Evolutionary conservation across 2,888 invertebrate species (phyloP).

Genomic region (Phragmatobia fuliginosa): DNA sequence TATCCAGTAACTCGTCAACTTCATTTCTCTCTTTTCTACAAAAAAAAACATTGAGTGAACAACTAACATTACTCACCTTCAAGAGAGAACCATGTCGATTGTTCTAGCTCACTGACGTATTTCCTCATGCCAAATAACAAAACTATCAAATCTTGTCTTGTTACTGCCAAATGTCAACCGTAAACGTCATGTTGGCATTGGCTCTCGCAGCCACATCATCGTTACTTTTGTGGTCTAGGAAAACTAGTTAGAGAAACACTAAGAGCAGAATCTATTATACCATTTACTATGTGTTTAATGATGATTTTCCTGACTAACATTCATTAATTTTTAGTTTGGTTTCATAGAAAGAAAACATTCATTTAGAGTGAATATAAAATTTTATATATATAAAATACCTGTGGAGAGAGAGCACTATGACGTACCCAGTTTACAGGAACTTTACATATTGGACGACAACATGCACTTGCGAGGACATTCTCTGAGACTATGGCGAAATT

Average conservation of each 20-base stretch:
- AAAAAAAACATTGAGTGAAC: neutral
- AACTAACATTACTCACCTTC: neutral
- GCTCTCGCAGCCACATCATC: constrained; percentile 6
- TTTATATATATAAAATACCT: too few relatives aligned
- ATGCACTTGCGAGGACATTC: too few relatives aligned
- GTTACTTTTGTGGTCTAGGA: constrained; percentile 9
- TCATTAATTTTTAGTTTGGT: too few relatives aligned
- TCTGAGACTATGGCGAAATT: too few relatives aligned
- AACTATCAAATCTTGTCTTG: constrained; percentile 37
- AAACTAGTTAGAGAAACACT: neutral
- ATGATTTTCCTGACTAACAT: too few relatives aligned
- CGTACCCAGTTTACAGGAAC: too few relatives aligned
- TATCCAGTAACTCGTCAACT: neutral
- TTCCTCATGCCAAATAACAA: constrained; percentile 42
- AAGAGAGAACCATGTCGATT: constrained; percentile 20
- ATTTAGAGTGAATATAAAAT: too few relatives aligned
- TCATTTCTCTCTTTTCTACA: neutral
- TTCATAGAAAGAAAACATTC: too few relatives aligned
- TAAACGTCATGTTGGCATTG: constrained; percentile 27
- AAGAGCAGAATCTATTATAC: neutral
- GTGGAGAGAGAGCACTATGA: too few relatives aligned
- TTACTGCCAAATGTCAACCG: constrained; percentile 47
- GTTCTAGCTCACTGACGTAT: constrained; percentile 37
- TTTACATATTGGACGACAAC: too few relatives aligned
- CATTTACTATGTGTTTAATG: too few relatives aligned